These are phyloP conservation scores for Aethes cnicana DNA, from an alignment of 2,888 invertebrate genomes.

Conservation along the genomic window DNA sequence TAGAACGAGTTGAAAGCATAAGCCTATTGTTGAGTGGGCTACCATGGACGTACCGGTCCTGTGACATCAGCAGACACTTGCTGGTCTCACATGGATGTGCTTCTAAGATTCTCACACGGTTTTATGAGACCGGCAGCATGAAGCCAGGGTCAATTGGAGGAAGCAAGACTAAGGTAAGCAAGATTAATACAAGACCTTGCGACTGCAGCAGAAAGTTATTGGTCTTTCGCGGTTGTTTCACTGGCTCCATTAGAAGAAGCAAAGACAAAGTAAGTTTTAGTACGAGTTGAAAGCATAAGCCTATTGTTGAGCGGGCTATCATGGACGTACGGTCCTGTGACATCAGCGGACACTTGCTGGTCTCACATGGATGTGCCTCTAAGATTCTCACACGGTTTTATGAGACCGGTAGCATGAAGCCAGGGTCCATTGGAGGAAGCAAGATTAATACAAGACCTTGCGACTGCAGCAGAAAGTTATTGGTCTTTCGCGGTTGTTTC, in stretches of 20 bases:
- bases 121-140: constrained; percentile 98
- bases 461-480: too few relatives aligned
- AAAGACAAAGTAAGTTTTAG: too few relatives aligned
- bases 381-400: constrained; percentile 98
- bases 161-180: neutral
- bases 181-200: too few relatives aligned
- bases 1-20: too few relatives aligned
- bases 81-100: constrained; percentile 98
- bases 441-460: too few relatives aligned
- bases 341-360: constrained; percentile 96
- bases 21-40: constrained; percentile 96
- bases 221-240: too few relatives aligned
- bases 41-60: constrained; percentile 96
- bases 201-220: too few relatives aligned
- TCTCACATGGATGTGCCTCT: constrained; percentile 98
- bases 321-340: constrained; percentile 98
- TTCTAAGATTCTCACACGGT: constrained; percentile 97
- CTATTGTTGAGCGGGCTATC: constrained; percentile 96
- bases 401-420: constrained; percentile 97
- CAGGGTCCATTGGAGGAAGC: constrained; percentile 87
- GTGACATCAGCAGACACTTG: constrained; percentile 97
- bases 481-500: too few relatives aligned
- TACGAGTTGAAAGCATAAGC: too few relatives aligned
- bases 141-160: constrained; percentile 91
- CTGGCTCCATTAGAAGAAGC: too few relatives aligned